Evolutionary conservation across 2,888 invertebrate genomes (phyloP).

Genomic region (Petrophora chlorosata): DNA sequence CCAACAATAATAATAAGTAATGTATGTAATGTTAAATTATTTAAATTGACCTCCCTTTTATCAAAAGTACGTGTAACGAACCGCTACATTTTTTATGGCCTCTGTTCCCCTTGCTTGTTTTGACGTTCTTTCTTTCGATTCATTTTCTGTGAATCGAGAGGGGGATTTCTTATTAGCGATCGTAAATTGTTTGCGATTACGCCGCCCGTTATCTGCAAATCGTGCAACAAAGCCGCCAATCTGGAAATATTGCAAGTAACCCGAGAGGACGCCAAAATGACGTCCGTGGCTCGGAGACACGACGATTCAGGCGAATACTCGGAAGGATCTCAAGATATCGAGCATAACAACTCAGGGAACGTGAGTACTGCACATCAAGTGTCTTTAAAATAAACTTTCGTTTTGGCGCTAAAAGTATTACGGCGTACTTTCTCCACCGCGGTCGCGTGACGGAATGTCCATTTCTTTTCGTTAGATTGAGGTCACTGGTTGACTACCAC

Average conservation of each 20-base stretch:
- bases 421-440: conserved; percentile 76
- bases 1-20: too few relatives aligned
- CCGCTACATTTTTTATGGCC: conserved; percentile 67
- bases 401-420: conserved; percentile 74
- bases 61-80: conserved; percentile 48
- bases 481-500: conserved; percentile 74
- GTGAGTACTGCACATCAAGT: conserved; percentile 62
- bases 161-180: conserved; percentile 56
- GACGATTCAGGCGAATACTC: conserved; percentile 79
- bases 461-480: conserved; percentile 79
- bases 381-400: conserved; percentile 59
- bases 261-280: conserved; percentile 76
- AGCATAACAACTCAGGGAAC: conserved; percentile 71
- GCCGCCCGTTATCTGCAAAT: conserved; percentile 46
- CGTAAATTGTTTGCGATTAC: conserved; percentile 53
- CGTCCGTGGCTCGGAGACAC: conserved; percentile 73
- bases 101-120: conserved; percentile 74
- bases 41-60: not conserved
- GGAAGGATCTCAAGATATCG: conserved; percentile 77
- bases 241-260: conserved; percentile 77
- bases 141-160: conserved; percentile 59
- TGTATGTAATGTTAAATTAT: not conserved
- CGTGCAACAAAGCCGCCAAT: conserved; percentile 60
- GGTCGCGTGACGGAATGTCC: conserved; percentile 76
- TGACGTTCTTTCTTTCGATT: conserved; percentile 73